Evolutionary conservation across 2,797 vertebrate genomes (phyloP), one percentile per base, ranked within the genome.

Genomic region (Chelon labrosus): DNA sequence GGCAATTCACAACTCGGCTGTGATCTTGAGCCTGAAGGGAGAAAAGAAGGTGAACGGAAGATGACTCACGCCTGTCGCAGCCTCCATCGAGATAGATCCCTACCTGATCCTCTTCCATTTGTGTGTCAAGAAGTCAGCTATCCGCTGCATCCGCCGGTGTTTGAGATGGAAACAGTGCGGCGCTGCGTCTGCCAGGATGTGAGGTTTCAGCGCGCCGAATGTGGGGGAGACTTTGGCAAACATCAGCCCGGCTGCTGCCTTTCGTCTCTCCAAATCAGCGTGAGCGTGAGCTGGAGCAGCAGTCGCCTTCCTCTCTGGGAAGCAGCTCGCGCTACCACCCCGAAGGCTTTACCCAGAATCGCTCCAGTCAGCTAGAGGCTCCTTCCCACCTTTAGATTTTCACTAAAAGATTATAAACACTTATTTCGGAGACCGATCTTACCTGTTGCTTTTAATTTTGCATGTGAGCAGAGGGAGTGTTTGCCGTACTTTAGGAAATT

Each of bases 341-440:
- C 78, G 39, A 75, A 78, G 61, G 80, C 80, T 76, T 76, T 17
- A 57, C 53, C 31, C 31, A 25, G 56, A 82, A 82, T 84, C 67
- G 81, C 73, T 68, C 77, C 73, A 76, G 77, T 78, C 83, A 80
- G 80, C 69, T 52, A 9, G 73, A 56, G 63, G 67, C 79, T 82
- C 65, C 56, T 69, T 70, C 19, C 54, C 57, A 44, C 57, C 67
- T 79, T 79, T 51, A 70, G 55, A 72, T 73, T 79, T 64, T 46
- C 39, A 62, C 75, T 80, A 78, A 85, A 83, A 52, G 56, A 72
- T 74, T 20, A 46, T 68, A 63, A 87, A 82, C 64, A 80, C 64
- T 58, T 66, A 79, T 82, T 65, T 60, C 27, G 70, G 65, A 80
- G 63, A 85, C 70, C 60, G 39, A 56, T 25, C 37, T 53, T 13